These are phyloP conservation scores for Sebastes variabilis DNA, from an alignment of 2,797 vertebrate species.

Conservation along the genomic window DNA sequence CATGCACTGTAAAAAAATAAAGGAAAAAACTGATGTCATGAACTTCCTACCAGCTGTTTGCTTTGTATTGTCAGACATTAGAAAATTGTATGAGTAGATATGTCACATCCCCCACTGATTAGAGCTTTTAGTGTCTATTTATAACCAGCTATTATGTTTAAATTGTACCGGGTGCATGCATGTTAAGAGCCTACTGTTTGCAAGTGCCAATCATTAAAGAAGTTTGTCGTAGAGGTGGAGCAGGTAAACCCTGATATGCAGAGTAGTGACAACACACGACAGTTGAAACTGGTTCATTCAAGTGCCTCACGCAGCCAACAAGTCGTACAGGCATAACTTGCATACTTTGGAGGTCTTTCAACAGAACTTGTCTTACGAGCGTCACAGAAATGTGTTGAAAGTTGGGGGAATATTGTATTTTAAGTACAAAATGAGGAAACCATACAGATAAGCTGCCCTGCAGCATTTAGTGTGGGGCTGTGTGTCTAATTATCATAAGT, in stretches of 20 bases:
- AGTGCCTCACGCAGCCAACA: neutral
- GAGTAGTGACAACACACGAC: neutral
- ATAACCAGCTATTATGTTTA: constrained; percentile 6
- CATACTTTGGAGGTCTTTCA: constrained; percentile 1
- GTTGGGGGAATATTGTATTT: constrained; percentile 27
- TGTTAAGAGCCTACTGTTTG: constrained; percentile 20
- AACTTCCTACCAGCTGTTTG: constrained; percentile 12
- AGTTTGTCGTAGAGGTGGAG: constrained; percentile 19
- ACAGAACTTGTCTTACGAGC: neutral
- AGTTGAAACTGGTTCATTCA: constrained; percentile 22
- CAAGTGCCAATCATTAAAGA: neutral
- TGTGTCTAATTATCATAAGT: neutral
- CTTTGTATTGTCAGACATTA: constrained; percentile 17
- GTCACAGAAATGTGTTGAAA: neutral
- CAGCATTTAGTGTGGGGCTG: constrained; percentile 13
- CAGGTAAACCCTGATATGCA: constrained; percentile 5
- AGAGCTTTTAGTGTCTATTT: constrained; percentile 1
- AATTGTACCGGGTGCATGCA: constrained; percentile 8
- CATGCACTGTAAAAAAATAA: constrained; percentile 26
- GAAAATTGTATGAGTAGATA: constrained; percentile 8
- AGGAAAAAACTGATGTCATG: neutral
- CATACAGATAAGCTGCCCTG: neutral
- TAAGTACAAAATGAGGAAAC: neutral
- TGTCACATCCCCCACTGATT: constrained; percentile 9
- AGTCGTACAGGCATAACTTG: neutral